Base-by-base conservation (phyloP, 2,113 vertebrate genomes). In the Otolemur garnettii region DNA sequence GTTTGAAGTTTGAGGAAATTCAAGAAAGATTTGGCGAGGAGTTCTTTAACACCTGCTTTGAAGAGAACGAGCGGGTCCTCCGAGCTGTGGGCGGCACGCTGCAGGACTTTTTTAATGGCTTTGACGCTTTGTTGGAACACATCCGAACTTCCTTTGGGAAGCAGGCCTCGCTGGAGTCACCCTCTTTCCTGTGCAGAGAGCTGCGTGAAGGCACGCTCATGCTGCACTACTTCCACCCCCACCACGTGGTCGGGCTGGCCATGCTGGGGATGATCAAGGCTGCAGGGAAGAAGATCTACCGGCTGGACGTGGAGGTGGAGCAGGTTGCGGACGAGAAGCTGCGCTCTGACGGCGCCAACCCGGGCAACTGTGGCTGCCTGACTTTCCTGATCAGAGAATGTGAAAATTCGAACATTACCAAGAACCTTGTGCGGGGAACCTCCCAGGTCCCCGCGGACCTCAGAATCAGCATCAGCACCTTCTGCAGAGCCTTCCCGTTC, bases 21-120 rank as follows among this genome's bases (percentile, higher is more conserved):
- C 99, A 99, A 93, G 99, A 99, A 97, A 99, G 98, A 95, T 99
- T 99, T 92, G 99, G 99, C 1, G 99, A 99, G 93, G 99, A 99
- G 94, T 99, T 99, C 98, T 99, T 99, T 96, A 99, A 99, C 94
- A 98, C 99, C 96, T 99, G 99, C 98, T 99, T 99, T 96, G 99
- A 99, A 83, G 99, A 99, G 98, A 99, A 99, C 5, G 99, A 99
- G 86, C 98, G 99, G 93, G 99, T 99, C 79, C 99, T 99, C 86
- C 99, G 99, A 79, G 99, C 99, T 42, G 99, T 99, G 6, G 99
- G 99, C 14, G 99, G 99, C 68, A 99, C 99, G 24, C 98, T 99
- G 97, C 99, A 99, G 98, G 99, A 99, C 98, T 99, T 99, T 98
- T 99, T 99, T 98, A 99, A 99, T 90, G 99, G 99, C 97, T 99